Evolutionary conservation across 2,797 vertebrate genomes (phyloP).

Genomic region (Danio choprae): DNA sequence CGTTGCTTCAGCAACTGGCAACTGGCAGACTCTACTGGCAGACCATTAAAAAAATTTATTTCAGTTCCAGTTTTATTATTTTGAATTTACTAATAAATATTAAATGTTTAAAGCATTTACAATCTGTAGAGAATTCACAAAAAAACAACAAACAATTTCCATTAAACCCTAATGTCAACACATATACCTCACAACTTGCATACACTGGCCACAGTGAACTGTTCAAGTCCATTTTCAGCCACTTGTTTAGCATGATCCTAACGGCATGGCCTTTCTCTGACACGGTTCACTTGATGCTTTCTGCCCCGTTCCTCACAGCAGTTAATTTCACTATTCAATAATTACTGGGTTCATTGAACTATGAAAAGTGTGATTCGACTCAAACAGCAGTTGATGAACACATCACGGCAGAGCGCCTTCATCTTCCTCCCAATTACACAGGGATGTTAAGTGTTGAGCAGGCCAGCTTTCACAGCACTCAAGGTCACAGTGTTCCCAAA

Average conservation of each 20-base stretch:
- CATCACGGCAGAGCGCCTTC: constrained; percentile 20
- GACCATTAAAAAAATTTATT: too few species aligned
- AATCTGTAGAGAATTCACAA: not conserved
- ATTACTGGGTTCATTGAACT: constrained; percentile 45
- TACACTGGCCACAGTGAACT: not conserved
- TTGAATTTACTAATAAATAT: too few species aligned
- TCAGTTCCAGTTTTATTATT: too few species aligned
- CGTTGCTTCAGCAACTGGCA: too few species aligned
- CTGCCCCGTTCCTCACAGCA: not conserved
- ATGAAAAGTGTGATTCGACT: constrained; percentile 41
- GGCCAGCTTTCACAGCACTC: not conserved
- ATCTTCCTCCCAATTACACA: constrained; percentile 45
- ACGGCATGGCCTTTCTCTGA: not conserved
- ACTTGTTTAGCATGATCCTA: constrained; percentile 1
- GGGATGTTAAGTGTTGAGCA: constrained; percentile 16
- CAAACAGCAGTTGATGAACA: constrained; percentile 44
- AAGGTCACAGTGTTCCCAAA: constrained; percentile 30
- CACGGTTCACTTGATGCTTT: constrained; percentile 7
- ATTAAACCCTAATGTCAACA: not conserved
- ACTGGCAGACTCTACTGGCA: too few species aligned
- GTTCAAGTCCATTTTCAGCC: not conserved
- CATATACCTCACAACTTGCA: not conserved
- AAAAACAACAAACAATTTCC: not conserved
- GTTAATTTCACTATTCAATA: constrained; percentile 31
- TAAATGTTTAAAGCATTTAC: not conserved